These are phyloP conservation scores for Lepidochitona cinerea DNA, from an alignment of 2,888 invertebrate species.

Conservation along the genomic window DNA sequence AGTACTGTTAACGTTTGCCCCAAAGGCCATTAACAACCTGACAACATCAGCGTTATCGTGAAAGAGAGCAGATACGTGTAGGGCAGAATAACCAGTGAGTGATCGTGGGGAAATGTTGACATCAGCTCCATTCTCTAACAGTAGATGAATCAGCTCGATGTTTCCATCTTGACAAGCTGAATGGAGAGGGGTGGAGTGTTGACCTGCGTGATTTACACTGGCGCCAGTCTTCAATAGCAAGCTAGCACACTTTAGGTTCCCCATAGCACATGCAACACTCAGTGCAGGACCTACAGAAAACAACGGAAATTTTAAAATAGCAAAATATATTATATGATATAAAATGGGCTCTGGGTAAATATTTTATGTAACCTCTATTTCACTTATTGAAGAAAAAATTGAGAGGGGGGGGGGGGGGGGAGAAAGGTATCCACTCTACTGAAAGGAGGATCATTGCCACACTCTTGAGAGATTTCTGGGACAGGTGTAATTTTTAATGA, in stretches of 20 bases:
- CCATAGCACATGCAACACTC: not conserved
- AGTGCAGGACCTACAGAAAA: conserved; percentile 3
- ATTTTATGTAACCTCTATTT: no score
- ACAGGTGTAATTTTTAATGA: no score
- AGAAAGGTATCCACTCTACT: no score
- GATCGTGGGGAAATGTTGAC: not conserved
- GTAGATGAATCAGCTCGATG: not conserved
- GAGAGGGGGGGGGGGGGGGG: no score
- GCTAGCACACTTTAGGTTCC: not conserved
- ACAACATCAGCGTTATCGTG: not conserved
- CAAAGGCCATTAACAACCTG: not conserved
- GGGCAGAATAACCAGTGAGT: not conserved
- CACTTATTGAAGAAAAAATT: no score
- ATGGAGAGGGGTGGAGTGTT: not conserved
- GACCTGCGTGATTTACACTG: not conserved
- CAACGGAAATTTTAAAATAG: no score
- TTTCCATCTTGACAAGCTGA: not conserved
- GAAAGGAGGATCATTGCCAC: no score
- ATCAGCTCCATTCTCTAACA: not conserved
- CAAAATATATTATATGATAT: no score
- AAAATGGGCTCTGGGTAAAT: no score
- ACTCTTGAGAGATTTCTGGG: no score
- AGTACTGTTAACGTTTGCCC: not conserved
- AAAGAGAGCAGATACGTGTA: not conserved
- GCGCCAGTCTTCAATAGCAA: not conserved